A percentile compares a stretch with the other conserved stretches of the same genome.
Evolutionary conservation across 2,113 vertebrate genomes (phyloP).

Genomic region (Anarhynchus alexandrinus): DNA sequence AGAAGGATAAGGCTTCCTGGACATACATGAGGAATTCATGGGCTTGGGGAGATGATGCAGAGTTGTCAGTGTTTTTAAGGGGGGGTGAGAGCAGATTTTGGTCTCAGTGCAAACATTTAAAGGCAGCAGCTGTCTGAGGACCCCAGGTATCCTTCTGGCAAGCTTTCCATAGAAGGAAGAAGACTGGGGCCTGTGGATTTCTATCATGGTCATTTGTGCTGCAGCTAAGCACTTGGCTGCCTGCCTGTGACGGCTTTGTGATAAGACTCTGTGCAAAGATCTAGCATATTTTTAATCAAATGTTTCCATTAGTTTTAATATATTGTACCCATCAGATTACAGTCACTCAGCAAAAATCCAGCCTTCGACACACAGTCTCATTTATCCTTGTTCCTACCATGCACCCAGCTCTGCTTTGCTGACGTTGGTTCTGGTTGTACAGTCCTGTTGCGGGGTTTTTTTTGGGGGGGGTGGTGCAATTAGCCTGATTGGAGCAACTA

Average conservation of each 20-base stretch:
- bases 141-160: background rate
- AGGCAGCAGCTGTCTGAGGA: background rate
- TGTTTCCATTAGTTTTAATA: slow-evolving; percentile 43
- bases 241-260: background rate
- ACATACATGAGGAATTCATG: rapidly evolving
- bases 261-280: background rate
- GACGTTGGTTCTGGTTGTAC: background rate
- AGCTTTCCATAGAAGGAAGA: background rate
- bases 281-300: slow-evolving; percentile 21
- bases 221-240: background rate
- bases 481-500: background rate
- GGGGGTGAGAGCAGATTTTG: background rate
- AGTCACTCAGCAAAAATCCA: background rate
- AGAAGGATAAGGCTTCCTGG: background rate
- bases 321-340: background rate
- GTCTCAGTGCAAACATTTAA: background rate
- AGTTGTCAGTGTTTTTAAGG: background rate
- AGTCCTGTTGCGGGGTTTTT: background rate
- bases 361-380: background rate
- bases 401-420: background rate
- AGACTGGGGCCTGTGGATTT: background rate
- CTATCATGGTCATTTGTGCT: background rate
- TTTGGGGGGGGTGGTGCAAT: background rate
- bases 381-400: background rate
- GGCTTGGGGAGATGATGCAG: background rate